Evolutionary conservation across 2,888 invertebrate species (phyloP).

Genomic region (Leptinotarsa tumamoca): DNA sequence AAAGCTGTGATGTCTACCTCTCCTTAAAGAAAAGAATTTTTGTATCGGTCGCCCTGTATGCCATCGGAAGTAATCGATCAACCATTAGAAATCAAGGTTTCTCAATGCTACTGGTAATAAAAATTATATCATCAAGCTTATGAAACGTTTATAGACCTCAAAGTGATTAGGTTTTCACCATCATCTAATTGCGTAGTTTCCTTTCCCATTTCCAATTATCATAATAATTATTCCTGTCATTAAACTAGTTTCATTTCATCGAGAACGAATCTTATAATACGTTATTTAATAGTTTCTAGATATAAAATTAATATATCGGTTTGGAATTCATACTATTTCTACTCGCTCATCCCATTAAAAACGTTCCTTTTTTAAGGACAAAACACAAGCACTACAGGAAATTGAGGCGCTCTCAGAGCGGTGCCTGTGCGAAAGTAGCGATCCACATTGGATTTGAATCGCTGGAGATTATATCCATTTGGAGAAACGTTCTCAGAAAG

Average conservation of each 20-base stretch:
- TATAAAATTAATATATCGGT: too few species aligned
- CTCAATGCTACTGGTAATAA: background rate
- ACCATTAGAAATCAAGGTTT: constrained; percentile 4
- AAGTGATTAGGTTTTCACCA: background rate
- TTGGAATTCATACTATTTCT: too few species aligned
- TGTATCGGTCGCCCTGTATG: background rate
- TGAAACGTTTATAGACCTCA: constrained; percentile 3
- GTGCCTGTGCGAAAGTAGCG: too few species aligned
- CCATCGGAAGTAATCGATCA: background rate
- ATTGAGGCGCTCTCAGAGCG: too few species aligned
- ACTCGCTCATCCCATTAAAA: too few species aligned
- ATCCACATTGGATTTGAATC: too few species aligned
- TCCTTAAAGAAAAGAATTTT: background rate
- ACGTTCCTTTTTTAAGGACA: too few species aligned
- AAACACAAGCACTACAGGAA: too few species aligned
- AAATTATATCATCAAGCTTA: constrained; percentile 13
- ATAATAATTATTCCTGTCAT: constrained; percentile 3
- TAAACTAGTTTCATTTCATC: constrained; percentile 9
- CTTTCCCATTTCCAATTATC: constrained; percentile 6
- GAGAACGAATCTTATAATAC: background rate
- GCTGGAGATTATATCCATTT: too few species aligned
- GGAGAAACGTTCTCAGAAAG: too few species aligned
- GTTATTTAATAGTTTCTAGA: too few species aligned
- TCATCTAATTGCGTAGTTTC: constrained; percentile 11
- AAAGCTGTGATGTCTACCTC: too few species aligned